Evolutionary conservation across 2,888 invertebrate species (phyloP).

Genomic region (Gastracanthus pulcherrimus): DNA sequence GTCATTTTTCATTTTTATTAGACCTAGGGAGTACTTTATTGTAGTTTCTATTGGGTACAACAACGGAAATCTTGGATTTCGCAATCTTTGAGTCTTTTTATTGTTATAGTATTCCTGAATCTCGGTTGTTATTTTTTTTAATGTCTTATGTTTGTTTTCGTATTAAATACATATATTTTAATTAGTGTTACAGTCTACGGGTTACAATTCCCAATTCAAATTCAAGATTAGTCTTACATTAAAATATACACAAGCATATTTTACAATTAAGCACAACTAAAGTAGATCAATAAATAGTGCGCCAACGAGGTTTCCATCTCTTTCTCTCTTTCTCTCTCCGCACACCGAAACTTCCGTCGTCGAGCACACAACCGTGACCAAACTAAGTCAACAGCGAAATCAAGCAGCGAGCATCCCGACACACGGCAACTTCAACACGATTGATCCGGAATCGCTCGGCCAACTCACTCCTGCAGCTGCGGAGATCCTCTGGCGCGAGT

Average conservation of each 20-base stretch:
- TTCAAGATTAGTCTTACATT: too few relatives aligned
- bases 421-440: conserved; percentile 12
- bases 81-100: conserved; percentile 35
- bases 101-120: conserved; percentile 4
- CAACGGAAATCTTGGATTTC: conserved; percentile 35
- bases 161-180: too few relatives aligned
- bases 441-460: conserved; percentile 8
- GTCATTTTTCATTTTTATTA: conserved; percentile 66
- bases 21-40: conserved; percentile 62
- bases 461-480: conserved; percentile 10
- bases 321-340: too few relatives aligned
- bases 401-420: neutral
- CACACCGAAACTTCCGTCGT: neutral
- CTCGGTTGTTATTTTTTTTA: neutral
- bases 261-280: conserved; percentile 2
- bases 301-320: too few relatives aligned
- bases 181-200: too few relatives aligned
- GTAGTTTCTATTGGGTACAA: conserved; percentile 51
- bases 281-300: conserved; percentile 31
- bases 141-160: too few relatives aligned
- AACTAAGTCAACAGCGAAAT: neutral
- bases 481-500: neutral
- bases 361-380: neutral
- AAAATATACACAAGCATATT: neutral
- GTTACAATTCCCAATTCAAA: too few relatives aligned